A percentile compares a stretch with the other conserved stretches of the same genome.
Conservation (phyloP, 2,797 vertebrate genomes). For the Leptoclinus maculatus region DNA sequence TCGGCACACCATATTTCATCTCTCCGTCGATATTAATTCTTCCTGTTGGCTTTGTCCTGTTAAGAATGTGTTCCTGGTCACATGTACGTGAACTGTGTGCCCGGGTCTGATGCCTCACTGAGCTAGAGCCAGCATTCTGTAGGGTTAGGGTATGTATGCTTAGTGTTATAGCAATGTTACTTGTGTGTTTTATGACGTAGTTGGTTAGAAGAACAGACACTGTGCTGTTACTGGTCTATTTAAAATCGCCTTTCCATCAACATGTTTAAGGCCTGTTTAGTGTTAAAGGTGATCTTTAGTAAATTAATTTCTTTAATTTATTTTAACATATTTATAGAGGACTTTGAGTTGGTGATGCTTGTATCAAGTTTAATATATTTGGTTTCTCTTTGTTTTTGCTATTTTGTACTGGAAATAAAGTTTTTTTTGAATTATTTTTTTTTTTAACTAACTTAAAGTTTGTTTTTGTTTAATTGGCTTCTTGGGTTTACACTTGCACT, state of each 20-base stretch:
- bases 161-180: constrained; percentile 72
- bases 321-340: constrained; percentile 90
- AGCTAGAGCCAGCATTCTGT: constrained; percentile 58
- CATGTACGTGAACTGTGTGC: constrained; percentile 14
- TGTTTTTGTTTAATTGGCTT: constrained; percentile 7
- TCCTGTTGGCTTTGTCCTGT: constrained; percentile 49
- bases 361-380: constrained; percentile 90
- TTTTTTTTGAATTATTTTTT: constrained; percentile 49
- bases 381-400: constrained; percentile 47
- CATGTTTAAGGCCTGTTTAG: constrained; percentile 76
- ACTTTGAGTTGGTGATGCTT: constrained; percentile 84
- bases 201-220: constrained; percentile 59
- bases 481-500: neutral
- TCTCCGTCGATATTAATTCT: constrained; percentile 54
- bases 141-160: constrained; percentile 55
- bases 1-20: constrained; percentile 7
- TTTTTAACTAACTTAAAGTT: constrained; percentile 36
- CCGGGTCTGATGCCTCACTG: constrained; percentile 52
- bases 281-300: constrained; percentile 81
- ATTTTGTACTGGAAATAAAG: constrained; percentile 88
- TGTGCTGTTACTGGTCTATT: constrained; percentile 70
- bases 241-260: constrained; percentile 75
- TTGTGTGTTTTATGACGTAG: constrained; percentile 66
- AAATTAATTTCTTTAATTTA: constrained; percentile 88
- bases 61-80: constrained; percentile 48